These are phyloP conservation scores for Indri indri DNA, from an alignment of 2,113 vertebrate species.

Conservation along the genomic window DNA sequence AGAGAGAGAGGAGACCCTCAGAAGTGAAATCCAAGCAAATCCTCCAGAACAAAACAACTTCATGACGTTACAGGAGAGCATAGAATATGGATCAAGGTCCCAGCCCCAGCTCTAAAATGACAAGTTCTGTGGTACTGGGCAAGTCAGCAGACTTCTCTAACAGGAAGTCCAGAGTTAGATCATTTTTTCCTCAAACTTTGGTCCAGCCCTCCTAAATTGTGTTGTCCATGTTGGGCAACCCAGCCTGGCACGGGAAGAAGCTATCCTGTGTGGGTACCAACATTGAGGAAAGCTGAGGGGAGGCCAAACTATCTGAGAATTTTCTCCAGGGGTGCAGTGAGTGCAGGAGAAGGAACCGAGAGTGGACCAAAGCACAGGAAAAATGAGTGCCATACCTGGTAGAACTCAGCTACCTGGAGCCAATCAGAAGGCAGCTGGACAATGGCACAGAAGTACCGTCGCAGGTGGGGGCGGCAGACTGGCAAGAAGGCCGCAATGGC, in stretches of 20 bases:
- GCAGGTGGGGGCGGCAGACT: slow-evolving; percentile 86
- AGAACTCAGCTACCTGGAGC: slow-evolving; percentile 90
- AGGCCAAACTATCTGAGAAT: background rate
- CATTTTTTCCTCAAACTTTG: background rate
- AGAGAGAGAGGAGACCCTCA: background rate
- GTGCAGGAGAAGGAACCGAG: background rate
- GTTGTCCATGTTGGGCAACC: background rate
- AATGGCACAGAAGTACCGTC: slow-evolving; percentile 88
- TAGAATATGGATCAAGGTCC: background rate
- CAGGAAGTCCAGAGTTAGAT: background rate
- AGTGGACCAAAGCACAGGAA: background rate
- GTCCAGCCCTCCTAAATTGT: background rate
- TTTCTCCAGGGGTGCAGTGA: background rate
- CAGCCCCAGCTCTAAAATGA: background rate
- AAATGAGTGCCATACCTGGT: slow-evolving; percentile 75
- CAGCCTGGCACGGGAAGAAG: background rate
- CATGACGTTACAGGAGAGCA: background rate
- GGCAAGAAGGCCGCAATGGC: slow-evolving; percentile 87
- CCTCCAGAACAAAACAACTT: background rate
- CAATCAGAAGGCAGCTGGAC: slow-evolving; percentile 93
- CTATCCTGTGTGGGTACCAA: background rate
- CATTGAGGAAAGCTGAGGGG: background rate
- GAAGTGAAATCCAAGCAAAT: background rate
- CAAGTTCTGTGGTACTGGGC: background rate
- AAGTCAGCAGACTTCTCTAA: background rate